Conservation (phyloP, 2,888 invertebrate species). For the Agrotis exclamationis region DNA sequence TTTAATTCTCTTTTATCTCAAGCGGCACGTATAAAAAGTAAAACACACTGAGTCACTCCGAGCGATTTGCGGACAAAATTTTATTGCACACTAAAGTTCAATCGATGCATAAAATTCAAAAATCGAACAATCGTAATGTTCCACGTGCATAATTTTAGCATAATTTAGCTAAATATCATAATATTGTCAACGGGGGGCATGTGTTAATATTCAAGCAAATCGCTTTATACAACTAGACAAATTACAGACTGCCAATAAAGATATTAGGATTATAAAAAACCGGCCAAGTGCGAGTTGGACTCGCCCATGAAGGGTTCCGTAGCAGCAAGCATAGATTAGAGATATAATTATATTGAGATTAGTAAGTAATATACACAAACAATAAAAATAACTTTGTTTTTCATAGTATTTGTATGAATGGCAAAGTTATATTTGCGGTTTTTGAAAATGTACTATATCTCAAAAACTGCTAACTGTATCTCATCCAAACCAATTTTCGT, state of each 20-base stretch:
- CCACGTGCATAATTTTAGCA: slow-evolving; percentile 68
- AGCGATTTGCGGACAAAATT: slow-evolving; percentile 45
- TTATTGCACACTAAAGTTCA: slow-evolving; percentile 61
- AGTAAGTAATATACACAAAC: too few relatives aligned
- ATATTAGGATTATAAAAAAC: slow-evolving; percentile 46
- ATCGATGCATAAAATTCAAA: slow-evolving; percentile 66
- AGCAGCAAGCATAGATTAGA: too few relatives aligned
- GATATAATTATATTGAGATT: too few relatives aligned
- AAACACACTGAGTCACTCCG: slow-evolving; percentile 38
- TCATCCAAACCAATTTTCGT: too few relatives aligned
- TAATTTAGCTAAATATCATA: slow-evolving; percentile 71
- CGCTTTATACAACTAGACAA: slow-evolving; percentile 44
- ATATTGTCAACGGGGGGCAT: slow-evolving; percentile 67
- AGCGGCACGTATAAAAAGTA: slow-evolving; percentile 48
- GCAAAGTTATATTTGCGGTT: too few relatives aligned
- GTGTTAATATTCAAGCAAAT: slow-evolving; percentile 51
- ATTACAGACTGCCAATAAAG: slow-evolving; percentile 46
- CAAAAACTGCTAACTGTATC: too few relatives aligned
- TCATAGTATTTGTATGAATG: too few relatives aligned
- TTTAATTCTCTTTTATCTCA: slow-evolving; percentile 34
- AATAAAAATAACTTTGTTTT: too few relatives aligned
- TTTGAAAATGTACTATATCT: too few relatives aligned
- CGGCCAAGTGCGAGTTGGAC: too few relatives aligned
- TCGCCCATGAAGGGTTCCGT: too few relatives aligned
- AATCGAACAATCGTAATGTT: slow-evolving; percentile 64